A percentile compares a stretch with the other conserved stretches of the same genome.
phyloP scores from a whole-genome alignment of 1,140 invertebrate genomes.

The Drosophila fuyamai region DNA sequence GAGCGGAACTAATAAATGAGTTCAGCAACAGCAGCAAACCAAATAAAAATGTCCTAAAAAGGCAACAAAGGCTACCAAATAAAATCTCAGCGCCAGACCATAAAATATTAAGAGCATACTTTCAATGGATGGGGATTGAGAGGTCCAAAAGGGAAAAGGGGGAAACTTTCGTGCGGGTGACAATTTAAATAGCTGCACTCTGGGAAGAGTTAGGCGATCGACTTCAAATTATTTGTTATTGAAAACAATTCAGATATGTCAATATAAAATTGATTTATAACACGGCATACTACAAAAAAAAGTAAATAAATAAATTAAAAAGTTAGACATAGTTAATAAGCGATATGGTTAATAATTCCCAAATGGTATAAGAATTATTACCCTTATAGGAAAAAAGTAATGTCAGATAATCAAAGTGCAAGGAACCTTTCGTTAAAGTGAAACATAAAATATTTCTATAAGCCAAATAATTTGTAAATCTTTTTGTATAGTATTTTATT shows the following conservation, averaged over 20 bases:
- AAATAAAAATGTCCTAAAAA: slow-evolving; percentile 60
- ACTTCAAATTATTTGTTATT: not conserved
- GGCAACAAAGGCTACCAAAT: slow-evolving; percentile 19
- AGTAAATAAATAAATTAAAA: too few relatives aligned
- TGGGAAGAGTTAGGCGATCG: not conserved
- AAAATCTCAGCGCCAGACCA: slow-evolving; percentile 63
- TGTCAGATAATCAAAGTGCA: too few relatives aligned
- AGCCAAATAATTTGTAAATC: too few relatives aligned
- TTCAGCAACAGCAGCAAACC: slow-evolving; percentile 67
- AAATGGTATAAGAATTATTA: too few relatives aligned
- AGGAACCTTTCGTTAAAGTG: too few relatives aligned
- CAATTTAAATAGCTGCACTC: slow-evolving; percentile 46
- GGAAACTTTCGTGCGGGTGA: slow-evolving; percentile 21
- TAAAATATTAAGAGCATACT: slow-evolving; percentile 75
- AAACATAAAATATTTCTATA: too few relatives aligned
- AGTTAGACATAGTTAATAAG: too few relatives aligned
- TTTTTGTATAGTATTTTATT: too few relatives aligned
- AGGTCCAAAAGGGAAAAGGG: not conserved
- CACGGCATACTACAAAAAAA: too few relatives aligned
- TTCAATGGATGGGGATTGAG: slow-evolving; percentile 24
- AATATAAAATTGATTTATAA: too few relatives aligned
- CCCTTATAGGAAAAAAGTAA: not conserved
- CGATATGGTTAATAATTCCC: too few relatives aligned
- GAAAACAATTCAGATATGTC: too few relatives aligned
- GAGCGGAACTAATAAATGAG: slow-evolving; percentile 79